Evolutionary conservation across 92 coral and sea anemone genomes (phyloP).

Genomic region (Porites divaricata): DNA sequence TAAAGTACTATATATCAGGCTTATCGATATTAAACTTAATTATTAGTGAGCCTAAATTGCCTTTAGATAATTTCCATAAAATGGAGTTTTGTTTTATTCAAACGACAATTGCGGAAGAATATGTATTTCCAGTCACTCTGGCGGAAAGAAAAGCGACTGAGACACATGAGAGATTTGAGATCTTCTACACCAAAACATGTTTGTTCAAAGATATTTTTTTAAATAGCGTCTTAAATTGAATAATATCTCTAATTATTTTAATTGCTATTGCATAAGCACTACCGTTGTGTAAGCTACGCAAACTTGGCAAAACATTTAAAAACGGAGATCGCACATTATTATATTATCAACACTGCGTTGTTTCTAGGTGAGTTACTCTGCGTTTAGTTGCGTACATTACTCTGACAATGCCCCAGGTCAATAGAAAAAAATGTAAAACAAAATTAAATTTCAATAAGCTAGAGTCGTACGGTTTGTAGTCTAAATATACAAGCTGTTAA

Average conservation of each 20-base stretch:
- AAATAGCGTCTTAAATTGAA: background rate
- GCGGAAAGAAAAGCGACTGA: background rate
- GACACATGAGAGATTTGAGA: background rate
- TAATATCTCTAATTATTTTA: background rate
- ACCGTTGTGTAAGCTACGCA: background rate
- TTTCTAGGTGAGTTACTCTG: no score
- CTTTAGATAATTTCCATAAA: no score
- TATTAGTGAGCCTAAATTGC: no score
- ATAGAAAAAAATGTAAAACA: no score
- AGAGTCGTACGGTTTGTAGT: no score
- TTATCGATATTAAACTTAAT: no score
- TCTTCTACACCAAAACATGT: background rate
- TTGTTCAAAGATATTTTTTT: conserved; percentile 2
- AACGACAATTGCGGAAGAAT: no score
- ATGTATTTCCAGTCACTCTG: background rate
- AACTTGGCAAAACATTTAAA: background rate
- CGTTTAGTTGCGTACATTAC: no score
- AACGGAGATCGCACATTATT: background rate
- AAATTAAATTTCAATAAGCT: no score
- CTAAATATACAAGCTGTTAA: no score
- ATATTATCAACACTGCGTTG: background rate
- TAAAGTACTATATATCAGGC: no score
- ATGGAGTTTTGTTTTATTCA: background rate
- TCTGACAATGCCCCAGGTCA: no score
- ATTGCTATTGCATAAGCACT: background rate